These are phyloP conservation scores for Sinotaia quadrata DNA, from an alignment of 2,888 invertebrate species.

Conservation along the genomic window DNA sequence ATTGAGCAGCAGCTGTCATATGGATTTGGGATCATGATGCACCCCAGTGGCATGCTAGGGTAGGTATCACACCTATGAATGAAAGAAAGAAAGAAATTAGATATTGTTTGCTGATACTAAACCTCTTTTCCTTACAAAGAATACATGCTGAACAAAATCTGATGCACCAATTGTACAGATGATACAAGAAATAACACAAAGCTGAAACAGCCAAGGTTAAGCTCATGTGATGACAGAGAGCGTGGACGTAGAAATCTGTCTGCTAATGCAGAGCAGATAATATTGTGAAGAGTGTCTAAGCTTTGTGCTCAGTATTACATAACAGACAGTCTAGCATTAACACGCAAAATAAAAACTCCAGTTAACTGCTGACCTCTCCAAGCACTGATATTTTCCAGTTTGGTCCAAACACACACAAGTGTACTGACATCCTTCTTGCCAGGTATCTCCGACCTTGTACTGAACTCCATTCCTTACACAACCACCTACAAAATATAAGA, in stretches of 20 bases:
- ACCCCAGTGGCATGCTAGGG: constrained; percentile 50
- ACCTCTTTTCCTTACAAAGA: background rate
- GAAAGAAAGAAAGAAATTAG: background rate
- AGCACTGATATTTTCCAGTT: constrained; percentile 46
- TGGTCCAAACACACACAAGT: constrained; percentile 53
- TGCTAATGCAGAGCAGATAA: background rate
- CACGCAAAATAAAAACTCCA: too few species aligned
- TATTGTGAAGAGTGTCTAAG: background rate
- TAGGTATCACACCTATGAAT: constrained; percentile 49
- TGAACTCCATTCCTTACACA: constrained; percentile 49
- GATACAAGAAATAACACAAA: too few species aligned
- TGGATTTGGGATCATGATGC: constrained; percentile 51
- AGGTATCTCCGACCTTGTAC: constrained; percentile 53
- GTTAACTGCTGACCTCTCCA: constrained; percentile 49
- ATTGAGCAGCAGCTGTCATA: constrained; percentile 54
- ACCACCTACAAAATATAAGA: too few species aligned
- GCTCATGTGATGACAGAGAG: background rate
- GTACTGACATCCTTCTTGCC: constrained; percentile 57
- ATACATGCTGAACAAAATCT: too few species aligned
- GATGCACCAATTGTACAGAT: too few species aligned
- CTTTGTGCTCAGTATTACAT: too few species aligned
- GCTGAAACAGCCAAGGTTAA: too few species aligned
- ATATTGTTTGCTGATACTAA: background rate
- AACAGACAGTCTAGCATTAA: too few species aligned
- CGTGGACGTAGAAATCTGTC: background rate